Evolutionary conservation across 2,113 vertebrate species (phyloP), one percentile per base, ranked within the genome.

Genomic region (Thinocorus orbignyianus): DNA sequence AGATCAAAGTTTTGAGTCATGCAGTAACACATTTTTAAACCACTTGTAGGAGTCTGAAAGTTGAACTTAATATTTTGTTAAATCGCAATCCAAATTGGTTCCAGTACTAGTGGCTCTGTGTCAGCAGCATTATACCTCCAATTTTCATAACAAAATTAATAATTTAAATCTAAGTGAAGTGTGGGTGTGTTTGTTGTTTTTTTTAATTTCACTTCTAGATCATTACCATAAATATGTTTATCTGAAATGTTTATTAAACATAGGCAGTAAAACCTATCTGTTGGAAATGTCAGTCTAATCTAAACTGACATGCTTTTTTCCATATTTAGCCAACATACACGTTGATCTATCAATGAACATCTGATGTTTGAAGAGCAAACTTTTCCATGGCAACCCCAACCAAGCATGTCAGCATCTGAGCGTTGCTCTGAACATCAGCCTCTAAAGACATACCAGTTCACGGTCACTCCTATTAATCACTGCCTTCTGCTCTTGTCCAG

Each of bases 171-270:
- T 55, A 41, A 68, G 22, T 82, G 25, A 74, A 81, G 78, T n/a
- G 11, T 22, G 10, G 23, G 26, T 9, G 1, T 42, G 9, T 30
- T 30, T 54, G 52, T 54, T 7, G 1, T 5, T 12, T 46, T 30
- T 52, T 72, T 51, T 24, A 24, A 73, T 81, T 78, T 74, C 33
- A 61, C 10, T 81, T 90, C 37, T 61, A 54, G n/a, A 69, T 92
- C 46, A 46, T 71, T 33, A 84, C 22, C 7, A 25, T 24, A 15
- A 46, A 94, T 89, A 57, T n/a, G 31, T 41, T 87, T 82, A 85
- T 41, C 70, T 88, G 54, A 87, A 91, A 85, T 51, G 54, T 84
- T 88, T 80, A 87, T 71, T 85, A 95, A 95, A 70, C 17, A 69
- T 14, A 89, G 28, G 68, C 39, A 94, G 54, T 73, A 90, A 92